Evolutionary conservation across 30 jellyfish, hydroid and myxozoan genomes (phyloP).

Genomic region (Chironex yamaguchii): DNA sequence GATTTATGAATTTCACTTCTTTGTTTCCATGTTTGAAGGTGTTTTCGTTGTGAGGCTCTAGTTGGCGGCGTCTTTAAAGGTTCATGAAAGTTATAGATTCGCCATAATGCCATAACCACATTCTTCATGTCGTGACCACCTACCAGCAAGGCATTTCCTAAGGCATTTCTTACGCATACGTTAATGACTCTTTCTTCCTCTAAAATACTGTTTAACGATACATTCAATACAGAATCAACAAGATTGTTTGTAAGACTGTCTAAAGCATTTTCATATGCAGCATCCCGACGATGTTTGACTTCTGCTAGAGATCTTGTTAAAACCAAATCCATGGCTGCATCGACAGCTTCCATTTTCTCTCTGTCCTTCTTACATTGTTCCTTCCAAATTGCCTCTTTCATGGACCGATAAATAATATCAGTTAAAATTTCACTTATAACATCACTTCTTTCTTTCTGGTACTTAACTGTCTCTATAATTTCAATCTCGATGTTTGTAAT

Average conservation of each 20-base stretch:
- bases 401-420: not conserved
- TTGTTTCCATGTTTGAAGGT: not conserved
- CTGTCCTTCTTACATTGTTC: not conserved
- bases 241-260: not conserved
- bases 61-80: not conserved
- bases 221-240: not conserved
- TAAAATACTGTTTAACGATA: not conserved
- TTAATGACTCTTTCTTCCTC: not conserved
- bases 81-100: not conserved
- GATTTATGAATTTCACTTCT: not conserved
- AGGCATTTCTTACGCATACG: not conserved
- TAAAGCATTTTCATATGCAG: not conserved
- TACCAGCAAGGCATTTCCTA: not conserved
- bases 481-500: not conserved
- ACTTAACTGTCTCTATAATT: not conserved
- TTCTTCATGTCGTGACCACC: not conserved
- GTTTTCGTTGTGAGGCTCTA: not conserved
- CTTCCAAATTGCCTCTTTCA: not conserved
- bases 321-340: not conserved
- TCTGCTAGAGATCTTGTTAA: not conserved
- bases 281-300: not conserved
- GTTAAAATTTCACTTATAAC: not conserved
- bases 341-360: not conserved
- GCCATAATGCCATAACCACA: not conserved
- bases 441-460: not conserved